Conservation (phyloP, 2,797 vertebrate species). For the Rhinatrema bivittatum region DNA sequence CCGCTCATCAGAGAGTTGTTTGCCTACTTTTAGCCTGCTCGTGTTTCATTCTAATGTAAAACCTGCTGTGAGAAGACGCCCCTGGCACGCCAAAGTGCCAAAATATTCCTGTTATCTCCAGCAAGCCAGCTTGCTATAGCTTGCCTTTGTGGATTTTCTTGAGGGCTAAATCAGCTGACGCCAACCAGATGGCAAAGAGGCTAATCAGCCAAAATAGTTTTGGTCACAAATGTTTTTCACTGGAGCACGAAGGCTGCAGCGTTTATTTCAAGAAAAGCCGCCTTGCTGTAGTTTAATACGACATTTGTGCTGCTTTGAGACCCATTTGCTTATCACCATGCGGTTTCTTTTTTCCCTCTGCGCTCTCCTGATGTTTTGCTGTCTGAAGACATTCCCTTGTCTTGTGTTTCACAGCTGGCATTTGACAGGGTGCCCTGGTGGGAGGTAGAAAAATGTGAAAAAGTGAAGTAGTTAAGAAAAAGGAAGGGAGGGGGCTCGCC, state of each 20-base stretch:
- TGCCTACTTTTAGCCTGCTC: not conserved
- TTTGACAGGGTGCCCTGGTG: too few relatives aligned
- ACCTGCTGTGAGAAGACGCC: not conserved
- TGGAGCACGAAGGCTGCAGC: not conserved
- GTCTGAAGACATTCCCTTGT: too few relatives aligned
- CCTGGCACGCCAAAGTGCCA: constrained; percentile 10
- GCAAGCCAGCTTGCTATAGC: not conserved
- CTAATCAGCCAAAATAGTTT: constrained; percentile 7
- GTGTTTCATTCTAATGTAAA: not conserved
- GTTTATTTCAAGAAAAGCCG: not conserved
- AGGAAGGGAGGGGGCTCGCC: too few relatives aligned
- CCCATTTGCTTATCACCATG: too few relatives aligned
- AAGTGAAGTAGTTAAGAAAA: too few relatives aligned
- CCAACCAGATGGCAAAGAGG: constrained; percentile 9
- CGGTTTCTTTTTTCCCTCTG: too few relatives aligned
- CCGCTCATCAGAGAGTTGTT: too few relatives aligned
- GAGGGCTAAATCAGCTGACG: constrained; percentile 1
- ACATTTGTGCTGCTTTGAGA: too few relatives aligned
- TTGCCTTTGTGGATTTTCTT: constrained; percentile 5
- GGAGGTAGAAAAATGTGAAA: too few relatives aligned
- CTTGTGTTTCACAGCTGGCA: too few relatives aligned
- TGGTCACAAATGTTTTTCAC: constrained; percentile 10
- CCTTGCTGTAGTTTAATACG: too few relatives aligned
- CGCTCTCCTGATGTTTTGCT: too few relatives aligned
- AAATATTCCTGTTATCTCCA: constrained; percentile 3